These are phyloP conservation scores for Lineus longissimus DNA, from an alignment of 1,140 invertebrate genomes.

Conservation along the genomic window DNA sequence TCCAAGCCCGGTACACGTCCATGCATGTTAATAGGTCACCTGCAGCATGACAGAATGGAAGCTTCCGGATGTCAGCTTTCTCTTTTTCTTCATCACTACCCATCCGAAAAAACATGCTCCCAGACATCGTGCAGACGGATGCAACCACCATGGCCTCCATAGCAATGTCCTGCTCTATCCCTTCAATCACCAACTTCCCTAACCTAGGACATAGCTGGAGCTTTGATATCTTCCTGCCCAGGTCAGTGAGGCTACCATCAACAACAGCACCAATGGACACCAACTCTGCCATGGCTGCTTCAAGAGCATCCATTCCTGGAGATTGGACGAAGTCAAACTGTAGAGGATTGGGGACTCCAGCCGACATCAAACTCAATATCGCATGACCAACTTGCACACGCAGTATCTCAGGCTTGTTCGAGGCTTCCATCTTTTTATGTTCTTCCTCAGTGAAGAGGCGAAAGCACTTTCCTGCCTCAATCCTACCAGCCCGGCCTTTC, in stretches of 20 bases:
- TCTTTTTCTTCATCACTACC: constrained; percentile 62
- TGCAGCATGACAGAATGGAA: constrained; percentile 66
- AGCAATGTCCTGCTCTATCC: constrained; percentile 56
- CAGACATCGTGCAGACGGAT: constrained; percentile 22
- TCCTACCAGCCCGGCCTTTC: constrained; percentile 47
- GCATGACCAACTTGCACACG: constrained; percentile 37
- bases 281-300: constrained; percentile 28
- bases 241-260: constrained; percentile 36
- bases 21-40: constrained; percentile 90
- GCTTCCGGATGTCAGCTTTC: constrained; percentile 64
- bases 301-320: constrained; percentile 29
- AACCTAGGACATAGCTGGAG: constrained; percentile 39
- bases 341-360: constrained; percentile 29
- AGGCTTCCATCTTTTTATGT: constrained; percentile 27
- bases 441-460: constrained; percentile 39
- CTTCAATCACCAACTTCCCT: constrained; percentile 27
- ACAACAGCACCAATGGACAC: constrained; percentile 29
- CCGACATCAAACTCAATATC: constrained; percentile 35
- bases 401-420: constrained; percentile 39
- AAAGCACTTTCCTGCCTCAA: constrained; percentile 36
- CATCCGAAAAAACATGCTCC: constrained; percentile 28
- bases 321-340: constrained; percentile 43
- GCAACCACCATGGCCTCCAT: constrained; percentile 55
- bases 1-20: constrained; percentile 72
- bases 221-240: constrained; percentile 41